These are phyloP conservation scores for Plectrocnemia conspersa DNA, from an alignment of 1,140 invertebrate genomes.

Conservation along the genomic window DNA sequence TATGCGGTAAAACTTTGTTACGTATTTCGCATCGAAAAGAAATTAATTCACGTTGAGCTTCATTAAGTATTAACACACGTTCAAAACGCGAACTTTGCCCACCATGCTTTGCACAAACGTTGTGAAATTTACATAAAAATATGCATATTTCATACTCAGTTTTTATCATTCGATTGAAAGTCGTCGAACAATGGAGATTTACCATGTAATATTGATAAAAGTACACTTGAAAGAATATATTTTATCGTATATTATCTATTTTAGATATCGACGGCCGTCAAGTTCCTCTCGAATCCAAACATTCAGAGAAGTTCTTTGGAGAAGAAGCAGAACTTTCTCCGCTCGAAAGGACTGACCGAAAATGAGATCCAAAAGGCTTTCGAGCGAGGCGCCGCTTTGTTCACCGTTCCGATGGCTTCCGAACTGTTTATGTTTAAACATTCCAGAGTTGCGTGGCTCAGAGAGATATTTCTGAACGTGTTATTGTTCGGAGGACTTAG, in stretches of 20 bases:
- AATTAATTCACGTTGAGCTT: too few species aligned
- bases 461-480: slow-evolving; percentile 63
- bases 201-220: neutral
- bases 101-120: too few species aligned
- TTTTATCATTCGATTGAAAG: too few species aligned
- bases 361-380: slow-evolving; percentile 71
- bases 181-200: too few species aligned
- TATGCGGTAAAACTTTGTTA: too few species aligned
- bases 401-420: slow-evolving; percentile 41
- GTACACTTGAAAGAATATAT: neutral
- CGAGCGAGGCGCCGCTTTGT: slow-evolving; percentile 49
- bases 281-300: slow-evolving; percentile 80
- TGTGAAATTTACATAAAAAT: too few species aligned
- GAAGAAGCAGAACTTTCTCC: slow-evolving; percentile 75
- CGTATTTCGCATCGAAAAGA: too few species aligned
- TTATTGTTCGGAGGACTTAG: slow-evolving; percentile 64
- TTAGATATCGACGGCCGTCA: slow-evolving; percentile 78
- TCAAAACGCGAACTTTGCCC: too few species aligned
- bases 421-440: slow-evolving; percentile 46
- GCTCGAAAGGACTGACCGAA: slow-evolving; percentile 75
- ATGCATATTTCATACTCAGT: too few species aligned
- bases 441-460: slow-evolving; percentile 54
- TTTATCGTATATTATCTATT: slow-evolving; percentile 26
- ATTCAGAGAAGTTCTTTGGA: slow-evolving; percentile 66
- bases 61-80: too few species aligned